Base-by-base conservation (phyloP, 1,140 invertebrate genomes). In the Anastatus disparis region DNA sequence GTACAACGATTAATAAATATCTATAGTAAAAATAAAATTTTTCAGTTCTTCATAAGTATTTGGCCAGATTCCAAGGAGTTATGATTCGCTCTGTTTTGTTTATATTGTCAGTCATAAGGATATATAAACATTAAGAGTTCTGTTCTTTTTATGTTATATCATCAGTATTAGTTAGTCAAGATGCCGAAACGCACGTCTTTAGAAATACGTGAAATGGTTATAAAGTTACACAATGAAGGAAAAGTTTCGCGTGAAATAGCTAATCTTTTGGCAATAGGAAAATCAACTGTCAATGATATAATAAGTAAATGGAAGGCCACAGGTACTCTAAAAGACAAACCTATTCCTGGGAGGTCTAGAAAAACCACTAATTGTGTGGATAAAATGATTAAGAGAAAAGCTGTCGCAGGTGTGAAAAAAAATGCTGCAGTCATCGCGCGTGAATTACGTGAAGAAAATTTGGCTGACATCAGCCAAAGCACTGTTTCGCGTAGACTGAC, bases 341-440 rank as follows among this genome's bases (percentile, higher is more conserved):
- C 29, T 2, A 9, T 13, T 42, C 29, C n/a, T 24, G 64, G 40
- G n/a, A 58, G 59, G 56, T 59, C 59, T 31, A 38, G 52, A 64
- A 69, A 66, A 73, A 69, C 68, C 1, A 67, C 46, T 38, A 3
- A 15, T 10, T 44, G 52, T 26, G n/a, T 64, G 0, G 69, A 73
- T 44, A 67, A 56, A 27, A 12, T 71, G 6, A 71, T 75, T n/a
- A 73, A 52, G 56, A 52, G 38, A 20, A 73, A 73, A 52, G 50
- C 63, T 20, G 31, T 68, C 10, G 15, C 29, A 17, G 53, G 73
- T 58, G 26, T 46, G 38, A 58, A 59, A 27, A 73, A 71, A 35
- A 64, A 26, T 68, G 56, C 62, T 29, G 63, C n/a, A 26, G 29
- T 53, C 12, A 75, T 75, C 65, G 38, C 63, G 4, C 44, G 27